These are phyloP conservation scores for Podarcis siculus DNA, from an alignment of 2,797 vertebrate species.

Conservation along the genomic window DNA sequence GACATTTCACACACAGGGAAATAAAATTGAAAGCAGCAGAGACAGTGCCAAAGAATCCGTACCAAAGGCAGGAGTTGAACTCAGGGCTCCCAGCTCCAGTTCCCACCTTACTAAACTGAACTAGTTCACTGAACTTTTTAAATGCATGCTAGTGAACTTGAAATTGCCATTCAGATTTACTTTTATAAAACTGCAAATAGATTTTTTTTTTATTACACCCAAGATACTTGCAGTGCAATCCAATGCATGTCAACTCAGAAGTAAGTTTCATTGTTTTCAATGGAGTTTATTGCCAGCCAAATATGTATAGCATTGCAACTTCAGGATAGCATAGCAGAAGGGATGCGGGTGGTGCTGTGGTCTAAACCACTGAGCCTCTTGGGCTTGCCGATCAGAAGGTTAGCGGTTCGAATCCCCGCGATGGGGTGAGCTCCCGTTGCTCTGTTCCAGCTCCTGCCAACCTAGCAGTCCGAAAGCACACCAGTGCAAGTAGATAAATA, in stretches of 20 bases:
- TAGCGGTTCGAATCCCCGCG: accelerated
- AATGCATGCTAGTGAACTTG: neutral
- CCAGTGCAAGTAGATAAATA: too few species aligned
- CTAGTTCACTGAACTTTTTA: neutral
- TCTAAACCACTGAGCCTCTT: too few species aligned
- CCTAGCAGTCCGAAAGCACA: too few species aligned
- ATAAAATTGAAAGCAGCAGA: neutral
- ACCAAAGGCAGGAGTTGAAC: neutral
- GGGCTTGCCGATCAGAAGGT: too few species aligned
- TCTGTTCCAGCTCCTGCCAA: too few species aligned
- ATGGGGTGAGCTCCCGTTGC: too few species aligned
- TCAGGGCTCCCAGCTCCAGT: neutral
- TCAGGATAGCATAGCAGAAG: too few species aligned
- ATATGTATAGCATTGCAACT: neutral
- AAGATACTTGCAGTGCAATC: too few species aligned
- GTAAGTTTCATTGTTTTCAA: too few species aligned
- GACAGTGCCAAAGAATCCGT: neutral
- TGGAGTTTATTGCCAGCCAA: neutral
- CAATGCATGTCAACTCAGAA: too few species aligned
- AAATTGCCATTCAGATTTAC: neutral
- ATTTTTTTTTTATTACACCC: neutral
- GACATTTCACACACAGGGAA: too few species aligned
- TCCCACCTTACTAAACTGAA: neutral
- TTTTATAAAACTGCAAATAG: neutral
- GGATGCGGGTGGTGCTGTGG: too few species aligned